A percentile compares a stretch with the other conserved stretches of the same genome.
phyloP scores from a whole-genome alignment of 1,140 invertebrate species.

The Reticulitermes speratus region DNA sequence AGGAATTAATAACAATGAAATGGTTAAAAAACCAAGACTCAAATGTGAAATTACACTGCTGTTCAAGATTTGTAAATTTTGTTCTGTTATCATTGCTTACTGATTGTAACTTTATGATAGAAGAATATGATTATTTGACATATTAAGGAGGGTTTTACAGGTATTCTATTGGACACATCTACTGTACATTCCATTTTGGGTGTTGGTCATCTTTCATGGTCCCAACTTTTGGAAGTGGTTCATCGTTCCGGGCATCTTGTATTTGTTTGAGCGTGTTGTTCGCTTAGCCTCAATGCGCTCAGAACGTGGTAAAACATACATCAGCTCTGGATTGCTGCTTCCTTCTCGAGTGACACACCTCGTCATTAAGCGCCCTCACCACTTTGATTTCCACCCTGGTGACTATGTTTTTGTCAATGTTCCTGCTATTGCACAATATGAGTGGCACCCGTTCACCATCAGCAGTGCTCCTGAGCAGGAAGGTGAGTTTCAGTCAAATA shows the following conservation, averaged over 20 bases:
- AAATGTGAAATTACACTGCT: too few relatives aligned
- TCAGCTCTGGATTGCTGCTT: constrained; percentile 79
- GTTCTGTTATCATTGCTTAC: too few relatives aligned
- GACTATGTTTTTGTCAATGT: constrained; percentile 96
- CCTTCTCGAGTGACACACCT: constrained; percentile 85
- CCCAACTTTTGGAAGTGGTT: constrained; percentile 98
- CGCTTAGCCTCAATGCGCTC: constrained; percentile 63
- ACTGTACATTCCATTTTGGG: constrained; percentile 87
- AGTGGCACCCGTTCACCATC: constrained; percentile 98
- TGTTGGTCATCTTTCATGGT: constrained; percentile 81
- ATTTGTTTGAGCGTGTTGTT: constrained; percentile 73
- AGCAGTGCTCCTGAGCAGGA: constrained; percentile 93
- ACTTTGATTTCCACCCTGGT: constrained; percentile 88
- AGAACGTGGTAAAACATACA: constrained; percentile 76
- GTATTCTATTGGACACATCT: constrained; percentile 95
- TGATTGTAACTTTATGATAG: too few relatives aligned
- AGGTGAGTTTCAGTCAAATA: constrained; percentile 55
- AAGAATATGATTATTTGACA: too few relatives aligned
- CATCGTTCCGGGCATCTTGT: constrained; percentile 76
- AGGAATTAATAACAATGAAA: too few relatives aligned
- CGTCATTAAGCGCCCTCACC: constrained; percentile 79
- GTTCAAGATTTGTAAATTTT: too few relatives aligned
- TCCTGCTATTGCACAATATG: constrained; percentile 86
- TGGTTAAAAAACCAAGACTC: too few relatives aligned
- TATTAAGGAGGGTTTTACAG: constrained; percentile 48